Base-by-base conservation (phyloP, 2,888 invertebrate species). In the Sinohyriopsis cumingii region DNA sequence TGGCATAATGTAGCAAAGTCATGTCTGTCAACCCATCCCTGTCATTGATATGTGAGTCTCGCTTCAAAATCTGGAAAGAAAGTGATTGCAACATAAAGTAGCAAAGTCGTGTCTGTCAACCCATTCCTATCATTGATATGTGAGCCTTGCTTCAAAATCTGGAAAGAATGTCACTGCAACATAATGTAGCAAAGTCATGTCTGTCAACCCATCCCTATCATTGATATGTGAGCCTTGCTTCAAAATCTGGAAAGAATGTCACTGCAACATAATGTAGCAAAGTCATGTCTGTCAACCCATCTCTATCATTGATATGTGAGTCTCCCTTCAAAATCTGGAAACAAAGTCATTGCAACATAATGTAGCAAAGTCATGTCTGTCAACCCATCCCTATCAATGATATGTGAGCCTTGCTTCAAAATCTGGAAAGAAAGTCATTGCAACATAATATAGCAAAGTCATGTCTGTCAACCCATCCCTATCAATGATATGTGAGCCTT, bases 361-460 rank as follows among this genome's bases (percentile, higher is more conserved):
- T 91, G 91, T 24, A 92, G 83, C 61, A 92, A 78, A 3, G 91
- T 92, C 91, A 91, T 91, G 78, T 91, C 92, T 5, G 91, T 91
- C 53, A 91, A 80, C 5, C 90, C 90, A 86, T 92, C 92, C 67
- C 91, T 76, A 76, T 92, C 91, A 82, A 92, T 89, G 63, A 91
- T 88, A 82, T 91, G 89, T 59, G 90, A 90, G 24, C 91, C 91
- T 68, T 90, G 79, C 61, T 87, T 88, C 62, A 91, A 80, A 64
- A 91, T 88, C 91, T 91, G 83, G 12, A 79, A 79, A 65, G 63
- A 45, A 72, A 56, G 55, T 60, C 15, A 63, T 20, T 45, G 45
- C 45, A 45, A 45, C 90, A 85, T 91, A 92, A 79, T 91, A 91
- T 24, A 92, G 83, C 61, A 92, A 78, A 3, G 91, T 92, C 91